Conservation (phyloP, 1,140 invertebrate species). For the Zaprionus gabonicus region DNA sequence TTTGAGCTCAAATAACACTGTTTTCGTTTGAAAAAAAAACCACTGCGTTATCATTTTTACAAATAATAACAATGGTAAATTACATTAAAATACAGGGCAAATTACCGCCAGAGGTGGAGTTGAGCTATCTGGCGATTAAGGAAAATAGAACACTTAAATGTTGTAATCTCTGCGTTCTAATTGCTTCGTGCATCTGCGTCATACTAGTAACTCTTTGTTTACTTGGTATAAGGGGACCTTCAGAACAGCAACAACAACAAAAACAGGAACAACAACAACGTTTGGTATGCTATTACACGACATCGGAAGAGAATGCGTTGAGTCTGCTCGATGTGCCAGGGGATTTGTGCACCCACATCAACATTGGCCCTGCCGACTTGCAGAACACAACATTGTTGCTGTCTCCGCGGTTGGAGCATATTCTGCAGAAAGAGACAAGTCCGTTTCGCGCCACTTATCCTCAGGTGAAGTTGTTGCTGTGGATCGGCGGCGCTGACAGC, state of each 20-base stretch:
- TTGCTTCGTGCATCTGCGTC: conserved; percentile 8
- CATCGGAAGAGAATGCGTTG: conserved; percentile 82
- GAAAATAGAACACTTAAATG: background rate
- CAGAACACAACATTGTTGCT: conserved; percentile 87
- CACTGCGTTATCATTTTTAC: conserved; percentile 5
- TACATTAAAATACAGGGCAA: conserved; percentile 10
- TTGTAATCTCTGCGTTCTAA: background rate
- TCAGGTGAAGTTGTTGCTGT: conserved; percentile 91
- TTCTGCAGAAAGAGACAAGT: conserved; percentile 86
- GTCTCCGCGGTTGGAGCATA: conserved; percentile 77
- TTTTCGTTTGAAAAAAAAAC: background rate
- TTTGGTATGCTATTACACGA: conserved; percentile 88
- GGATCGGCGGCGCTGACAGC: conserved; percentile 88
- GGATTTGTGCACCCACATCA: conserved; percentile 92
- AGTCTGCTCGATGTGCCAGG: conserved; percentile 87
- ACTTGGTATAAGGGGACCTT: background rate
- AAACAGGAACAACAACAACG: conserved; percentile 26
- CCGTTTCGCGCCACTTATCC: conserved; percentile 88
- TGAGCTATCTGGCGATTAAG: background rate
- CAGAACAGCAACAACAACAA: background rate
- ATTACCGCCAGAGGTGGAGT: background rate
- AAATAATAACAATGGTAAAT: conserved; percentile 34
- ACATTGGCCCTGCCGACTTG: conserved; percentile 89
- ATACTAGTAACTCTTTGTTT: conserved; percentile 22
- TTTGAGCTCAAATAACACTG: conserved; percentile 7